phyloP scores from a whole-genome alignment of 2,113 vertebrate species.

The Nesogale talazaci region DNA sequence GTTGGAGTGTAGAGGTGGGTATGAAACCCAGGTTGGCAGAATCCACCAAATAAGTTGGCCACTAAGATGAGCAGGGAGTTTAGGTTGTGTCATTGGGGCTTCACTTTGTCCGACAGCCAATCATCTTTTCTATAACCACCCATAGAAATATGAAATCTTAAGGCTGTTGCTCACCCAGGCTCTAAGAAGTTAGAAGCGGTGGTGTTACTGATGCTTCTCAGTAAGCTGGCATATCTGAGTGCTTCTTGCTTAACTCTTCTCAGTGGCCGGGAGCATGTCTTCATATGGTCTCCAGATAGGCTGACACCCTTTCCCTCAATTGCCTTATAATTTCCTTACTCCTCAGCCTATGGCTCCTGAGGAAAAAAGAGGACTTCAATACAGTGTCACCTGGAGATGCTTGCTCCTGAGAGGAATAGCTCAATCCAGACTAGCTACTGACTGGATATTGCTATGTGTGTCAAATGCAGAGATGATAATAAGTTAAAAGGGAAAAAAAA shows the following conservation, averaged over 20 bases:
- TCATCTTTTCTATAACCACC: slow-evolving; percentile 10
- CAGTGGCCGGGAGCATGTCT: slow-evolving; percentile 48
- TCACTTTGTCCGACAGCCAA: not conserved
- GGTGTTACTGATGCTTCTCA: slow-evolving; percentile 48
- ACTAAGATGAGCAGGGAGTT: slow-evolving; percentile 71
- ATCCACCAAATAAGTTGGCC: slow-evolving; percentile 56
- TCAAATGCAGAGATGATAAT: slow-evolving; percentile 28
- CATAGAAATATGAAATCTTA: slow-evolving; percentile 15
- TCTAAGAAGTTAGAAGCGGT: slow-evolving; percentile 54
- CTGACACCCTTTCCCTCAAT: not conserved
- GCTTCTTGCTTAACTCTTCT: slow-evolving; percentile 60
- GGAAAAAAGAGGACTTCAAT: slow-evolving; percentile 4
- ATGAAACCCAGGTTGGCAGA: slow-evolving; percentile 33
- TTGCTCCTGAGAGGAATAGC: slow-evolving; percentile 15
- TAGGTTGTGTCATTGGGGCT: slow-evolving; percentile 6
- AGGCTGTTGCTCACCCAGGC: slow-evolving; percentile 61
- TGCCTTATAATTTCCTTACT: slow-evolving; percentile 33
- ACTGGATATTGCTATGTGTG: not conserved
- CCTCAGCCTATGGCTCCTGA: slow-evolving; percentile 53
- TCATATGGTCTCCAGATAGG: slow-evolving; percentile 58
- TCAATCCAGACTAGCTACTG: slow-evolving; percentile 2
- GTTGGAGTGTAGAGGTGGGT: slow-evolving; percentile 30
- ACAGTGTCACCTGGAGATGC: not conserved
- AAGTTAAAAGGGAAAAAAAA: not conserved
- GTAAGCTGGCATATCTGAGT: not conserved